Conservation (phyloP, 64 coral and sea anemone genomes). For the Pocillopora damicornis region DNA sequence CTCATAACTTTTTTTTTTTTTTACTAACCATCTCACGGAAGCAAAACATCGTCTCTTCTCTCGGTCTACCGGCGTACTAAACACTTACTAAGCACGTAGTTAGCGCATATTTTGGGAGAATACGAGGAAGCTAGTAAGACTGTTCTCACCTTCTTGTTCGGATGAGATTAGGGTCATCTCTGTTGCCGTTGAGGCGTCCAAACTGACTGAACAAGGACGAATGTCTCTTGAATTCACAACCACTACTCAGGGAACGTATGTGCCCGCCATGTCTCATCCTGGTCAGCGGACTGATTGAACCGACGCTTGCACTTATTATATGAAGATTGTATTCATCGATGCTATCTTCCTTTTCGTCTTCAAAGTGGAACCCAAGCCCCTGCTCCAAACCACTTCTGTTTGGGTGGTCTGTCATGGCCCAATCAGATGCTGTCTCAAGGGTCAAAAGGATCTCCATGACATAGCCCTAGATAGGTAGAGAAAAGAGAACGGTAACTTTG, state of each 20-base stretch:
- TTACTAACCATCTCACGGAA: too few species aligned
- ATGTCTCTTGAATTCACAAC: slow-evolving; percentile 67
- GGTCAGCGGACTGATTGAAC: slow-evolving; percentile 34
- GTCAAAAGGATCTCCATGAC: slow-evolving; percentile 95
- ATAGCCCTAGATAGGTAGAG: slow-evolving; percentile 67
- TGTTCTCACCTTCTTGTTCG: slow-evolving; percentile 57
- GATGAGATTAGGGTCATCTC: slow-evolving; percentile 44
- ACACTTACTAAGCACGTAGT: too few species aligned
- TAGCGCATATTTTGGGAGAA: too few species aligned
- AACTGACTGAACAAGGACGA: slow-evolving; percentile 64
- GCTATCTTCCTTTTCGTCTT: slow-evolving; percentile 45
- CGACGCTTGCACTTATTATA: slow-evolving; percentile 39
- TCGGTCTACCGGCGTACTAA: too few species aligned
- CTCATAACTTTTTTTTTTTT: too few species aligned
- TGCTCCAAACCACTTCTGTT: slow-evolving; percentile 1
- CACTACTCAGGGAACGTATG: slow-evolving; percentile 75
- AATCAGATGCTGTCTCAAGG: slow-evolving; percentile 76
- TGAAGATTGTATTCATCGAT: slow-evolving; percentile 42
- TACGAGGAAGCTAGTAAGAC: too few species aligned
- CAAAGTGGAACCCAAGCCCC: slow-evolving; percentile 14
- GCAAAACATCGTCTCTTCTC: neutral
- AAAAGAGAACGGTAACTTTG: too few species aligned
- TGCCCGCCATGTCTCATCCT: slow-evolving; percentile 45
- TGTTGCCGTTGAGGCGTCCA: slow-evolving; percentile 54
- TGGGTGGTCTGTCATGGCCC: slow-evolving; percentile 67